Conservation (phyloP, 1,140 invertebrate species). For the Nasonia longicornis region DNA sequence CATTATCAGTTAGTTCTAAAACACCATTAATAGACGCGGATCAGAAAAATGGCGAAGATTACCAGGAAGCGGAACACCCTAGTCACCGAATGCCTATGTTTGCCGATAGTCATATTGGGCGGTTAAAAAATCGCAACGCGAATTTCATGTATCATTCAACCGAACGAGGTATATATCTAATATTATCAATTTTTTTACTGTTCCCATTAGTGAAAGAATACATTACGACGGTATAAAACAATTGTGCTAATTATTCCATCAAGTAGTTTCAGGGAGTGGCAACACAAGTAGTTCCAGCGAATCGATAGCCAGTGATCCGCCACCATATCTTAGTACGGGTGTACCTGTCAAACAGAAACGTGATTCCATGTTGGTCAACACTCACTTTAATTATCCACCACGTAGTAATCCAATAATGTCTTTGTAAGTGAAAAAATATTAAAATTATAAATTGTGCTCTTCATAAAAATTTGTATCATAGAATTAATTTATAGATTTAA, state of each 20-base stretch:
- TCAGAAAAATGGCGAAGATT: constrained; percentile 60
- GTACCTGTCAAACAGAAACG: constrained; percentile 62
- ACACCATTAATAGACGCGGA: constrained; percentile 53
- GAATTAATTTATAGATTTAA: background rate
- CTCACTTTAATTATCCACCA: constrained; percentile 57
- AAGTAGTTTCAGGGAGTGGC: constrained; percentile 57
- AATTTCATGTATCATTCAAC: constrained; percentile 64
- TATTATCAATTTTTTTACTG: background rate
- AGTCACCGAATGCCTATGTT: constrained; percentile 58
- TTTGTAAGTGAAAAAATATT: constrained; percentile 54
- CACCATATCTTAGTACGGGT: constrained; percentile 56
- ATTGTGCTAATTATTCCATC: constrained; percentile 7
- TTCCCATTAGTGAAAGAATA: background rate
- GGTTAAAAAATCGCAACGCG: constrained; percentile 58
- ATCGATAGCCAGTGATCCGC: constrained; percentile 74
- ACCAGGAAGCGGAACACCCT: constrained; percentile 58
- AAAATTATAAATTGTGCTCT: background rate
- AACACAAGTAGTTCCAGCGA: constrained; percentile 82
- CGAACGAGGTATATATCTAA: constrained; percentile 56
- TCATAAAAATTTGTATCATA: background rate
- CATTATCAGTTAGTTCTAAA: constrained; percentile 60
- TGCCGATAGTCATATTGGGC: constrained; percentile 54
- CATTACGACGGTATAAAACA: background rate
- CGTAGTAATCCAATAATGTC: constrained; percentile 59
- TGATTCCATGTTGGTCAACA: constrained; percentile 58